Percentiles rank a stretch among this genome's conserved stretches.
Conservation (phyloP, 2,113 vertebrate genomes). For the Axis porcinus region DNA sequence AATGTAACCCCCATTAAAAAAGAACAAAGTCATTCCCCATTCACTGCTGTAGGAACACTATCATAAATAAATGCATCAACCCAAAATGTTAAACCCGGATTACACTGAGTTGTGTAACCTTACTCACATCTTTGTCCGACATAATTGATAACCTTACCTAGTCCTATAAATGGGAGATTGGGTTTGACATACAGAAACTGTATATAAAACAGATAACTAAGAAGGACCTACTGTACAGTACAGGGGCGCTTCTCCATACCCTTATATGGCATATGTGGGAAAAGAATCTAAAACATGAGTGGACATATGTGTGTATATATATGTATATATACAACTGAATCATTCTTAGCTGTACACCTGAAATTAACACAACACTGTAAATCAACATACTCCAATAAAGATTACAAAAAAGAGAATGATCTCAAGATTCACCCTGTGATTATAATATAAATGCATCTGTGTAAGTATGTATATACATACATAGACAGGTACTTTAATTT, state of each 20-base stretch:
- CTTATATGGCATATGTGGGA: background rate
- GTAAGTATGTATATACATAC: background rate
- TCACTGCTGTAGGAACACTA: background rate
- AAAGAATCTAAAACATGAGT: background rate
- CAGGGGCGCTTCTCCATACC: background rate
- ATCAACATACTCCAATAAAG: background rate
- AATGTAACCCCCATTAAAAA: background rate
- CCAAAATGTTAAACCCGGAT: background rate
- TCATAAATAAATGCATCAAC: background rate
- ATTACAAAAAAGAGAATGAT: background rate
- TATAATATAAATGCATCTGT: background rate
- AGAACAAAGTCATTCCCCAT: background rate
- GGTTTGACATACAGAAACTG: background rate
- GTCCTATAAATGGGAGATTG: background rate
- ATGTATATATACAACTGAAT: background rate
- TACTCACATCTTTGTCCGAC: background rate
- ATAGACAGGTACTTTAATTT: background rate
- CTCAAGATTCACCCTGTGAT: background rate
- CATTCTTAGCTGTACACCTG: background rate
- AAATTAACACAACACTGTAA: background rate
- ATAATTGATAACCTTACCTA: background rate
- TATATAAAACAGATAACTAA: background rate
- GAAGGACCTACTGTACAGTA: background rate
- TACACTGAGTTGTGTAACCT: background rate
- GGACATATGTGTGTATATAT: background rate